Base-by-base conservation (phyloP, 2,113 vertebrate species). In the Myotis yumanensis region DNA sequence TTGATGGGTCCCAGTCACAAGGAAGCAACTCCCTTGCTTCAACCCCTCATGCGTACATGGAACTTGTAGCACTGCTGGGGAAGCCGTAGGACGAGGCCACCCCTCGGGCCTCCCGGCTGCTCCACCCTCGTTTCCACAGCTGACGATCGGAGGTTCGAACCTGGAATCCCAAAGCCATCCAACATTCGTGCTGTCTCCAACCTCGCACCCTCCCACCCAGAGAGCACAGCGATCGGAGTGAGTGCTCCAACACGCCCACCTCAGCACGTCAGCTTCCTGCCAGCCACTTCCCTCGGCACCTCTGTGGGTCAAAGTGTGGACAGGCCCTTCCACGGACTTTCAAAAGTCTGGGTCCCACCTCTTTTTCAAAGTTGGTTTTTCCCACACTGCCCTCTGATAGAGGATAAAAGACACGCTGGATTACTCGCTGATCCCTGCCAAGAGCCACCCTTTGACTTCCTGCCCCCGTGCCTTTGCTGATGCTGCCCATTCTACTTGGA, bases 291-390 rank as follows among this genome's bases (percentile, higher is more conserved):
- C 46, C 68, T 64, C 35, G 7, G 37, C 64, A 30, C 46, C 43
- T 3, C 2, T n/a, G 37, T 11, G 57, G 64, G 59, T 43, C 35
- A 12, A 62, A 51, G 11, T 30, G 9, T n/a, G 5, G n/a, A 32
- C 30, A 52, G 46, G 69, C 28, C 28, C 5, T 59, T 11, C 25
- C 17, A 11, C 0, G 25, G 35, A 57, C 40, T 28, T 84, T 40
- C 64, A 43, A 64, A 80, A 57, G 32, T 22, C 89, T 28, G 11
- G 52, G 28, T 28, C 71, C 62, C 37, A 59, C 32, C 32, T 69
- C 51, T 51, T 92, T 35, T 66, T 71, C 91, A 76, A 66, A 92
- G 66, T 17, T 54, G 37, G 8, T 12, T 84, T 81, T 75, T 76
- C 52, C 35, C 18, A 23, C 71, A 40, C 22, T 51, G 76, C 68